Evolutionary conservation across 2,888 invertebrate genomes (phyloP).

Genomic region (Steromphala cineraria): DNA sequence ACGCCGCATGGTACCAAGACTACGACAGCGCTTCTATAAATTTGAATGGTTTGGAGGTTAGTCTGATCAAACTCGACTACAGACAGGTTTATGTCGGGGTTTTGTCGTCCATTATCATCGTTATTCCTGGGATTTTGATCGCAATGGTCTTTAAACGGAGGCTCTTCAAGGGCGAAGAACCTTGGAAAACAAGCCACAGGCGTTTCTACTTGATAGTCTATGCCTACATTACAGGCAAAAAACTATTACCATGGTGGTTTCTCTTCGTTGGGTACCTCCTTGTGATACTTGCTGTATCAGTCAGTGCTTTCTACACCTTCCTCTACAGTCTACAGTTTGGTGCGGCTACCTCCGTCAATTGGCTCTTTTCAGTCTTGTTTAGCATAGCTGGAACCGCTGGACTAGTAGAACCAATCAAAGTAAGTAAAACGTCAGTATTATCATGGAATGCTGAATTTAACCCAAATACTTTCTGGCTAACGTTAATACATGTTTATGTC

Average conservation of each 20-base stretch:
- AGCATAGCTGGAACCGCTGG: constrained; percentile 30
- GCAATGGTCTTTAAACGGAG: not conserved
- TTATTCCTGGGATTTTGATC: constrained; percentile 39
- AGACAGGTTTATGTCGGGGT: constrained; percentile 49
- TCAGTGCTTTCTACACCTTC: constrained; percentile 71
- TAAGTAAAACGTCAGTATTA: constrained; percentile 10
- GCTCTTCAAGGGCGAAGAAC: not conserved
- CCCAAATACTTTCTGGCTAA: too few relatives aligned
- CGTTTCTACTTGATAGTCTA: too few relatives aligned
- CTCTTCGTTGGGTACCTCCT: constrained; percentile 70
- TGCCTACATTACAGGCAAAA: not conserved
- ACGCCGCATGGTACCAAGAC: constrained; percentile 53
- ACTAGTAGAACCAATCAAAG: constrained; percentile 41
- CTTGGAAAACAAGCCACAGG: not conserved
- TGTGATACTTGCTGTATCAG: constrained; percentile 53
- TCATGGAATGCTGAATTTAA: too few relatives aligned
- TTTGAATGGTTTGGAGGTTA: constrained; percentile 27
- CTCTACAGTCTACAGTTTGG: constrained; percentile 74
- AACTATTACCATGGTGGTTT: constrained; percentile 50
- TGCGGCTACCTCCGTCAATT: constrained; percentile 67
- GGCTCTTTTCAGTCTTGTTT: constrained; percentile 60
- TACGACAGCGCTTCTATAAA: constrained; percentile 25
- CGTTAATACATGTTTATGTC: too few relatives aligned
- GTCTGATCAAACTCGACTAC: constrained; percentile 42
- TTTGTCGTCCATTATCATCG: constrained; percentile 40